Base-by-base conservation (phyloP, 2,888 invertebrate species). In the Ophonus ardosiacus region DNA sequence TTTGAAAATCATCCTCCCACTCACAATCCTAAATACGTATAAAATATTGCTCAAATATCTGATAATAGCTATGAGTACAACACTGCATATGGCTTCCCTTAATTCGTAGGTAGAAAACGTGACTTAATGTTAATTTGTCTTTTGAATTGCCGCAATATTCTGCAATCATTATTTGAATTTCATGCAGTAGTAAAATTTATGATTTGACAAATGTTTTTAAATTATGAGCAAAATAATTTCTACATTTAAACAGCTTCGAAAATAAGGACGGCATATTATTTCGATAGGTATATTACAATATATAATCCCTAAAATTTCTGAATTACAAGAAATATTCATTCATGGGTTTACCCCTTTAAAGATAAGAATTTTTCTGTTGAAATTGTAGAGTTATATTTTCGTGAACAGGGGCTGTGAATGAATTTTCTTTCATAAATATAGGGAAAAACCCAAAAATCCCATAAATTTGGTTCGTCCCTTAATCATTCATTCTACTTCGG, bases 241-340 rank as follows among this genome's bases (percentile, higher is more conserved):
- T 51, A 51, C 10, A 51, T 31, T 31, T 31, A 31, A 31, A 5
- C 31, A 31, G 31, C 5, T 5, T 31, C 4, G 31, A 31, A 31
- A 31, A 31, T 31, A 31, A 31, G 31, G 31, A 3, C 31, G 5
- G 31, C 5, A 5, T 31, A 31, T 31, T 31, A 51, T 51, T 51
- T 51, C 43, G 1, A 51, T 13, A 51, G 43, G 43, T 13, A 51
- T 13, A 51, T 51, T 10, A 51, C 43, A 13, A n/a, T 40, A 15
- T 31, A 31, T 31, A 59, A 15, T 31, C 10, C 68, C 68, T 15
- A n/a, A 68, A 68, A 7, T 38, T 63, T 5, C 0, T n/a, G 68
- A 38, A 68, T 68, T 63, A 63, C 63, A 63, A 63, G 63, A 61
- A 61, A 61, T 4, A 18, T 68, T 68, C 68, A 68, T 68, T 68